phyloP scores from a whole-genome alignment of 2,888 invertebrate species.

The Scaeva pyrastri region DNA sequence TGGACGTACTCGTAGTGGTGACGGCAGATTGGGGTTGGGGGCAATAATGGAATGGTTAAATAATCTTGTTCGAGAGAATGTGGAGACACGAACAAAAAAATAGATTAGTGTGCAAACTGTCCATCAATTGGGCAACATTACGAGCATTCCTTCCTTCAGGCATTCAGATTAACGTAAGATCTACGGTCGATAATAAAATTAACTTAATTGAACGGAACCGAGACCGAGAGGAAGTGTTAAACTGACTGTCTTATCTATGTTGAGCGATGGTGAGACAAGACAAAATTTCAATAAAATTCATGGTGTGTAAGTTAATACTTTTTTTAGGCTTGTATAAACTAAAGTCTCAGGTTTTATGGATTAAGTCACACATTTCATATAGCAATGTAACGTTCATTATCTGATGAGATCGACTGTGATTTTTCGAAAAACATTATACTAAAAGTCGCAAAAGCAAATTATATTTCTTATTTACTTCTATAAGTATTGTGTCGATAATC shows the following conservation, averaged over 20 bases:
- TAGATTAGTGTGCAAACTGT: conserved; percentile 71
- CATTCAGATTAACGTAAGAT: conserved; percentile 46
- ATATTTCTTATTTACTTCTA: too few species aligned
- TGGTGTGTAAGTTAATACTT: conserved; percentile 2
- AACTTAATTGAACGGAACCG: conserved; percentile 21
- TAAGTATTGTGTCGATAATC: too few species aligned
- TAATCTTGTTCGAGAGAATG: conserved; percentile 47
- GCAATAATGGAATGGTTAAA: conserved; percentile 40
- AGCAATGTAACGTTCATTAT: too few species aligned
- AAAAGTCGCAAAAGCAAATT: too few species aligned
- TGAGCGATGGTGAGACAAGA: conserved; percentile 53
- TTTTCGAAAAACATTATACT: too few species aligned
- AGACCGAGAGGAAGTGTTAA: conserved; percentile 33
- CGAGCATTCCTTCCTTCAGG: conserved; percentile 49
- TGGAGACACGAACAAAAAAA: conserved; percentile 19
- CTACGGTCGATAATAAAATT: conserved; percentile 59
- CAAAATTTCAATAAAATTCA: neutral
- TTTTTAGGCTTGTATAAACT: neutral
- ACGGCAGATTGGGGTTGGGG: neutral
- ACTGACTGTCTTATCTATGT: conserved; percentile 42
- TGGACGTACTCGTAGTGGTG: neutral
- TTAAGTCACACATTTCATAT: neutral
- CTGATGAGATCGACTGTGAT: too few species aligned
- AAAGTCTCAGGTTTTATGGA: neutral
- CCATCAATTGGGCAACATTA: conserved; percentile 69